Evolutionary conservation across 2,888 invertebrate genomes (phyloP), one percentile per base, ranked within the genome.

Genomic region (Eristalis arbustorum): DNA sequence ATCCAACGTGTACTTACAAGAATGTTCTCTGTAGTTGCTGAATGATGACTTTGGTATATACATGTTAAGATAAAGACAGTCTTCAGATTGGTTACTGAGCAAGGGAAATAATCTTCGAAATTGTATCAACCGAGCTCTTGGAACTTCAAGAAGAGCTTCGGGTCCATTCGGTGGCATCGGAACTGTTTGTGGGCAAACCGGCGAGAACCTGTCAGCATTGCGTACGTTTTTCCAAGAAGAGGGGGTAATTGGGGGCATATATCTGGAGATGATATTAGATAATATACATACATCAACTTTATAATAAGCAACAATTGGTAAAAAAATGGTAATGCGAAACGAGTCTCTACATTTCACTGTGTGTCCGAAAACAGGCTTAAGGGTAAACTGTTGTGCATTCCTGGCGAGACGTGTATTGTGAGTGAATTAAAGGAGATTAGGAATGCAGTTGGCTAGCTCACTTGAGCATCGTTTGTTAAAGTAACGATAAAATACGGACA

Each of bases 21-120:
- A 18, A 57, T 76, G 34, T 22, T 72, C 34, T 64, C 57, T 73
- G 59, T 25, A 68, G 34, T 42, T 71, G 49, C 23, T 14, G 8
- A 66, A 34, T 23, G 57, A 11, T 4, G 62, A 14, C 67, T 13
- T 96, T 88, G 99, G 99, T 89, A 98, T 97, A 94, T 98, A 99
- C 89, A 99, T 95, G 94, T 99, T 99, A 92, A 99, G 96, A 93
- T 98, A 98, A 90, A 99, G 96, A 93, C 99, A 99, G 94, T 99
- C 99, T 94, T 99, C 99, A 93, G 97, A 98, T 94, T 99, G 98
- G 92, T 98, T 97, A 91, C 95, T 95, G 82, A 99, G 95, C 89
- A 97, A 94, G 22, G 98, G 97, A 90, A 96, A 93, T 89, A 99
- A 94, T 88, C 97, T 95, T 91, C 97, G 96, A 84, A 98, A 94